Percentiles rank a stretch among this genome's conserved stretches.
phyloP scores from a whole-genome alignment of 2,797 vertebrate species.

The Micrastur ruficollis region DNA sequence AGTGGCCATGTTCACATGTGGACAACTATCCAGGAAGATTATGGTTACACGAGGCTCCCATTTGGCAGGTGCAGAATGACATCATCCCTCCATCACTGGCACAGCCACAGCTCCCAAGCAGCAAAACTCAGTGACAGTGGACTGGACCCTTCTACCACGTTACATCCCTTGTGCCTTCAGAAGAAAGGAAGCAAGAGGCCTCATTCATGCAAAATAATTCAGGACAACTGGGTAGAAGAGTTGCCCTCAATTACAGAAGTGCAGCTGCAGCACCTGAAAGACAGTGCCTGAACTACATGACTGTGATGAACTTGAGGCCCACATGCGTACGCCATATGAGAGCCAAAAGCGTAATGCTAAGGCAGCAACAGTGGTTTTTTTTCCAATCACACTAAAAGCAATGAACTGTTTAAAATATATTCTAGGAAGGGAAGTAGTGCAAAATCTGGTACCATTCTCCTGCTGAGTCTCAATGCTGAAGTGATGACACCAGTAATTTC shows the following conservation, averaged over 20 bases:
- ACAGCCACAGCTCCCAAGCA: background rate
- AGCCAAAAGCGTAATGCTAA: background rate
- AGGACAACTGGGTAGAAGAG: background rate
- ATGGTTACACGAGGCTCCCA: background rate
- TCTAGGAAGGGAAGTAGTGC: background rate
- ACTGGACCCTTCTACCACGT: background rate
- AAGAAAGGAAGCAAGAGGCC: background rate
- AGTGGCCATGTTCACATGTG: background rate
- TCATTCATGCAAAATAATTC: background rate
- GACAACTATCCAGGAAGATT: background rate
- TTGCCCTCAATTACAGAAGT: background rate
- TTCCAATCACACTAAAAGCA: background rate
- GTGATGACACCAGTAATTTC: background rate
- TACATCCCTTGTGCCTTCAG: background rate
- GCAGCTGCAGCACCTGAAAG: background rate
- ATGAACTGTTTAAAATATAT: background rate
- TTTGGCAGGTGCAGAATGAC: background rate
- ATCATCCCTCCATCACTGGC: background rate
- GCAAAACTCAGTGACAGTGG: background rate
- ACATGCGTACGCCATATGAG: rapidly evolving
- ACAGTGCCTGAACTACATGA: background rate
- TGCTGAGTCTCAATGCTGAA: background rate
- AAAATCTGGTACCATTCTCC: background rate
- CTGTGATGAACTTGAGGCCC: background rate
- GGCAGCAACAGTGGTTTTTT: background rate